Percentiles rank a stretch among this genome's conserved stretches.
Conservation (phyloP, 2,797 vertebrate genomes). For the Borostomias antarcticus region DNA sequence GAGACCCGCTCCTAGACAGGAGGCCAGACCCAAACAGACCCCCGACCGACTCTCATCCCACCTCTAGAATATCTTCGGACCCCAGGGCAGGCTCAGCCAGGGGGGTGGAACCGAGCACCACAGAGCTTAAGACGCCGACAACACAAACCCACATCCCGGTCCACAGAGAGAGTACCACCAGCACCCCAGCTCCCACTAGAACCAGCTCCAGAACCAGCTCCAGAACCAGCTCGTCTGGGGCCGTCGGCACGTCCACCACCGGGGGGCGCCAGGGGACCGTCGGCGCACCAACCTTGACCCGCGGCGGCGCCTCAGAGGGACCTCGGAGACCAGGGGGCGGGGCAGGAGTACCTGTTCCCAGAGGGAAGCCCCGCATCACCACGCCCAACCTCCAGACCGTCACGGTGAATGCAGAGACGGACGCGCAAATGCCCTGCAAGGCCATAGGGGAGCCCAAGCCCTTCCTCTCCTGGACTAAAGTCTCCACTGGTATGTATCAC, state of each 20-base stretch:
- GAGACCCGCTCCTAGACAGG: conserved; percentile 34
- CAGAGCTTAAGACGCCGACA: conserved; percentile 6
- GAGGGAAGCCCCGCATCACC: conserved; percentile 78
- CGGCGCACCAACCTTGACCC: conserved; percentile 27
- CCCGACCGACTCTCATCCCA: conserved; percentile 21
- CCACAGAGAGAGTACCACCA: background rate
- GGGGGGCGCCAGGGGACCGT: conserved; percentile 18
- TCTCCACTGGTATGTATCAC: conserved; percentile 83
- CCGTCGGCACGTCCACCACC: conserved; percentile 25
- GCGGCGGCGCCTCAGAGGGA: conserved; percentile 38
- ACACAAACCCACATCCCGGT: background rate
- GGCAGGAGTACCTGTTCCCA: conserved; percentile 27
- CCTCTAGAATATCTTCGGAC: conserved; percentile 27
- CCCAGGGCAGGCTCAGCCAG: conserved; percentile 39
- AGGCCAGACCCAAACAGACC: conserved; percentile 23
- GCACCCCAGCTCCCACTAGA: conserved; percentile 4
- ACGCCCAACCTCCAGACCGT: conserved; percentile 66
- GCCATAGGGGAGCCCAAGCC: conserved; percentile 81
- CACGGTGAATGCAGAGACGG: conserved; percentile 77
- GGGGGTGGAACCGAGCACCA: conserved; percentile 39
- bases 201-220: too few species aligned
- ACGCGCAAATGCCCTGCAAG: conserved; percentile 83
- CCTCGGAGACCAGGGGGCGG: conserved; percentile 49
- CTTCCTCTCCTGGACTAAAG: conserved; percentile 88
- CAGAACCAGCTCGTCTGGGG: conserved; percentile 19